These are phyloP conservation scores for Drosophila burlai DNA, from an alignment of 1,140 invertebrate genomes.

Conservation along the genomic window DNA sequence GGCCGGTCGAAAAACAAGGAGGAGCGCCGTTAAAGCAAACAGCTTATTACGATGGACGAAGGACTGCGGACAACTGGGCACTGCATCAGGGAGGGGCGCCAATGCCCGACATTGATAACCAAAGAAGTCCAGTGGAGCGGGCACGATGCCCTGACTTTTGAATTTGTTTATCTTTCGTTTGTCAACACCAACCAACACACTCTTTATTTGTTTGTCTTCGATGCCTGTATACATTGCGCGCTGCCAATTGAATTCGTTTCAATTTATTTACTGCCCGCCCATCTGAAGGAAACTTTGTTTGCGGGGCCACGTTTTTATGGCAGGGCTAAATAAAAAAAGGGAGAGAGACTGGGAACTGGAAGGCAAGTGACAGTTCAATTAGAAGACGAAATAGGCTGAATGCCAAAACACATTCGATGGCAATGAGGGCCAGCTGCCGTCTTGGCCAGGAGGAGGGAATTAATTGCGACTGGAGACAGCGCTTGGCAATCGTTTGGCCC, in stretches of 20 bases:
- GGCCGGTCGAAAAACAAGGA: constrained; percentile 32
- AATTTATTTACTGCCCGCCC: constrained; percentile 75
- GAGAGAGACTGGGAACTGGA: not conserved
- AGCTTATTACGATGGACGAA: constrained; percentile 66
- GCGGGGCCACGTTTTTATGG: constrained; percentile 64
- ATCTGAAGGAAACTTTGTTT: constrained; percentile 55
- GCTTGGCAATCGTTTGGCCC: constrained; percentile 33
- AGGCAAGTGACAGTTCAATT: constrained; percentile 69
- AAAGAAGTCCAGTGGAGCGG: constrained; percentile 46
- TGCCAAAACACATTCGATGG: constrained; percentile 55
- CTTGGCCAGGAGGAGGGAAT: constrained; percentile 21
- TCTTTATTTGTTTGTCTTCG: constrained; percentile 73
- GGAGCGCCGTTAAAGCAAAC: constrained; percentile 82
- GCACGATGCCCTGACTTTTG: constrained; percentile 51
- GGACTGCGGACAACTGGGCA: constrained; percentile 4
- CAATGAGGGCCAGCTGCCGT: constrained; percentile 35
- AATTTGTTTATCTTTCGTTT: constrained; percentile 77
- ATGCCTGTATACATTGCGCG: constrained; percentile 66
- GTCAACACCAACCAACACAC: constrained; percentile 68
- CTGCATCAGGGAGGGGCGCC: constrained; percentile 48
- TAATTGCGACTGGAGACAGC: constrained; percentile 46
- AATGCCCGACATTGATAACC: constrained; percentile 71
- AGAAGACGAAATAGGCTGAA: constrained; percentile 63
- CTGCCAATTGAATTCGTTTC: constrained; percentile 82
- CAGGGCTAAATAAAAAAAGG: constrained; percentile 24